A percentile compares a stretch with the other conserved stretches of the same genome.
These are phyloP conservation scores for Ophioninae sp. DNA, from an alignment of 2,888 invertebrate species.

Conservation along the genomic window DNA sequence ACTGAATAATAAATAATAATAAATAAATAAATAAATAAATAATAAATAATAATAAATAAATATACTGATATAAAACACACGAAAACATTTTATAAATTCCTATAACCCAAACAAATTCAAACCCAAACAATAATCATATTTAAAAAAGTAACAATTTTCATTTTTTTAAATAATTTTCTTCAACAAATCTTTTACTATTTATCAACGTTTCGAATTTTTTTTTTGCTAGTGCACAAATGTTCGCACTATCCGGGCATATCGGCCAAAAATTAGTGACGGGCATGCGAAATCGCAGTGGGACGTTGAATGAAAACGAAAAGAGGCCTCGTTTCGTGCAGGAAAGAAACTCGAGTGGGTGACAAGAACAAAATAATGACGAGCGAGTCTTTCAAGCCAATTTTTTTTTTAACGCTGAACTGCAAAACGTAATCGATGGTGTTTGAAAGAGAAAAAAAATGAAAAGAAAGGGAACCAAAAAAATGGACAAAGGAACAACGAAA, in stretches of 20 bases:
- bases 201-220: not conserved
- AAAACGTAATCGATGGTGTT: constrained; percentile 16
- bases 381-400: constrained; percentile 11
- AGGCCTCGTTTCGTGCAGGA: not conserved
- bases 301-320: constrained; percentile 25
- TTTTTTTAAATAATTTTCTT: no score
- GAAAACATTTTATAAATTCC: no score
- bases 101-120: not conserved
- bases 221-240: not conserved
- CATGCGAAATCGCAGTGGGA: constrained; percentile 10
- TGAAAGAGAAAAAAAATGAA: not conserved
- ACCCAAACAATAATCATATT: no score
- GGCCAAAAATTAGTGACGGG: constrained; percentile 19
- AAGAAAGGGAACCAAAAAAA: not conserved
- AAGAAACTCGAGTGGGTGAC: not conserved
- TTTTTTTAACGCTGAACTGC: not conserved
- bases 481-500: not conserved
- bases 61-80: no score
- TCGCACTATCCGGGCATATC: not conserved
- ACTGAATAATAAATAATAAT: no score
- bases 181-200: no score
- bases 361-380: constrained; percentile 13
- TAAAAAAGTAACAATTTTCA: no score
- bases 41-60: no score
- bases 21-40: no score